These are phyloP conservation scores for Oryzias sinensis DNA, from an alignment of 2,797 vertebrate species.

Conservation along the genomic window DNA sequence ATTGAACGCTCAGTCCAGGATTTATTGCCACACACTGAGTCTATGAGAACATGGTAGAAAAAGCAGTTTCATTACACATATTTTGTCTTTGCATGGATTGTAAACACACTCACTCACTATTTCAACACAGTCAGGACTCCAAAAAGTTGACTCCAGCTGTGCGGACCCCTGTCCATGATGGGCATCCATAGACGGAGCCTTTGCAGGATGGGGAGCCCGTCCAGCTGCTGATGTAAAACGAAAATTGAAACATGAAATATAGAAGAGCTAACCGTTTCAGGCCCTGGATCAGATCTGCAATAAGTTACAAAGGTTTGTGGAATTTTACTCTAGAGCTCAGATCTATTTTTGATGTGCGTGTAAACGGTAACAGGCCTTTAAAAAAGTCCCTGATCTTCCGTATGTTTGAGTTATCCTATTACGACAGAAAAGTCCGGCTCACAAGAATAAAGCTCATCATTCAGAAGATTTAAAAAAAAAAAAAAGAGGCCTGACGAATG, in stretches of 20 bases:
- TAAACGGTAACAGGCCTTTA: too few species aligned
- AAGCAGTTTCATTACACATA: neutral
- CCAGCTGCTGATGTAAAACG: slow-evolving; percentile 7
- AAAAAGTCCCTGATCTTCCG: too few species aligned
- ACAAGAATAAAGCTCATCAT: too few species aligned
- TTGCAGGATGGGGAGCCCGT: slow-evolving; percentile 27
- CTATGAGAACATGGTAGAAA: neutral
- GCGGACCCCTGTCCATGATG: slow-evolving; percentile 39
- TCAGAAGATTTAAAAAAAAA: too few species aligned
- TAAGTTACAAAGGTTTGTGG: neutral
- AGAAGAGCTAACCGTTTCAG: neutral
- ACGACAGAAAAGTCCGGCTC: too few species aligned
- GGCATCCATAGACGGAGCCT: slow-evolving; percentile 9
- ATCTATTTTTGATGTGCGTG: too few species aligned
- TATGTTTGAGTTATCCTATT: too few species aligned
- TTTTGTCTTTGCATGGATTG: slow-evolving; percentile 18
- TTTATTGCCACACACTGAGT: slow-evolving; percentile 25
- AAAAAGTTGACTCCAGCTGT: slow-evolving; percentile 28
- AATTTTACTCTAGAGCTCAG: neutral
- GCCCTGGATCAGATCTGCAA: neutral
- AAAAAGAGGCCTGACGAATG: too few species aligned
- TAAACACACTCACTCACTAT: slow-evolving; percentile 21
- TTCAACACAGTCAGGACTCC: slow-evolving; percentile 36
- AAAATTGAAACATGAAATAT: slow-evolving; percentile 3
- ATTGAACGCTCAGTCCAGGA: slow-evolving; percentile 14